Evolutionary conservation across 2,797 vertebrate genomes (phyloP), one percentile per base, ranked within the genome.

Genomic region (Neopelma chrysocephalum): DNA sequence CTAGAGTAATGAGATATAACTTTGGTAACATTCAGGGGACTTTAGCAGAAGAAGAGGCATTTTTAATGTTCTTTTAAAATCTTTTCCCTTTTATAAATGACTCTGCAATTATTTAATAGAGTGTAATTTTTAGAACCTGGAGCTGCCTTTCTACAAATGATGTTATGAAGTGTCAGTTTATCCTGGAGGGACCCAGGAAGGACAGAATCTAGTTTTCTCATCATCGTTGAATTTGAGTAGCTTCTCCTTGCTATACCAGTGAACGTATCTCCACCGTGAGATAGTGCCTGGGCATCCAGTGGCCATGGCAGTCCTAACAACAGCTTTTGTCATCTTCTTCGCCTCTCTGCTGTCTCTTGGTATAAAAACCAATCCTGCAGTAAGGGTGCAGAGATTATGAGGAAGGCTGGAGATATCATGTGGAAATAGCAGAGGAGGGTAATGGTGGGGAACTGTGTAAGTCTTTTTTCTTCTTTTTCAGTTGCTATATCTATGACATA

Each of bases 71-170:
- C 79, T 86, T 91, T 92, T 75, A 0, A 83, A 86, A 84, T 84
- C 5, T 86, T n/a, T 88, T 77, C 17, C 38, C 15, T 69, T 75
- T 82, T 72, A 66, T 51, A 90, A 86, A 79, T 82, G 32, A 76
- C 66, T 75, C 65, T 62, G 14, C 4, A 12, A 82, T 92, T 92
- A 76, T 93, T 94, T 89, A 91, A 92, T 90, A 92, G 76, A 62
- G 10, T 14, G 34, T 68, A 82, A 51, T 47, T 94, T 90, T 91
- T 72, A 90, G 70, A 84, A 90, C 8, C 10, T 42, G 54, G 38
- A 81, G 27, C 54, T 92, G 50, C 27, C 31, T 85, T 87, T 69
- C 36, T 78, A 22, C 42, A 88, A 89, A 78, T 69, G 69, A 20
- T 1, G 0, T 57, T 9, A 5, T 82, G 77, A 89, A 92, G 69